Evolutionary conservation across 2,888 invertebrate species (phyloP).

Genomic region (Euplagia quadripunctaria): DNA sequence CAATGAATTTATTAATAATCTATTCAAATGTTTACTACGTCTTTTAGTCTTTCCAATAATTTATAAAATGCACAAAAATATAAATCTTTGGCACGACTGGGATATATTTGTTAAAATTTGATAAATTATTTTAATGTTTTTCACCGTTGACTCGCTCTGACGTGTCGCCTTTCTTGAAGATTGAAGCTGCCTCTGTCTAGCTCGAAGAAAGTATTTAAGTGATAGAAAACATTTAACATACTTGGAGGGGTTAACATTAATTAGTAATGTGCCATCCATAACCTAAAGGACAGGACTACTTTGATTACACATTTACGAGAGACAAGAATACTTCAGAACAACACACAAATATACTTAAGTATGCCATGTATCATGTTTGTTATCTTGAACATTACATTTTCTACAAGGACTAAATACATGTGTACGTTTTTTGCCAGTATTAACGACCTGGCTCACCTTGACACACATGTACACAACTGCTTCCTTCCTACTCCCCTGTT

Average conservation of each 20-base stretch:
- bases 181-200: no score
- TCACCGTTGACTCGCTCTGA: no score
- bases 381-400: conserved; percentile 36
- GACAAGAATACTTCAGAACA: background rate
- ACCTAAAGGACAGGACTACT: no score
- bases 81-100: no score
- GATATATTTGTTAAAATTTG: no score
- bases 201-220: background rate
- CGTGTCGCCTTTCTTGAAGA: no score
- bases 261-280: no score
- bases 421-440: conserved; percentile 28
- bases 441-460: conserved; percentile 62
- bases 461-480: conserved; percentile 51
- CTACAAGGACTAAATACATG: conserved; percentile 42
- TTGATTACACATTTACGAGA: background rate
- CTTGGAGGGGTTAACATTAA: background rate
- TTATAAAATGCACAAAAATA: background rate
- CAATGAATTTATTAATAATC: no score
- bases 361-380: conserved; percentile 17
- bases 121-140: no score
- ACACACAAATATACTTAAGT: conserved; percentile 16
- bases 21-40: no score
- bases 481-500: conserved; percentile 68
- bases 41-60: background rate
- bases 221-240: background rate